Conservation (phyloP, 2,888 invertebrate species). For the Athetis lepigone region DNA sequence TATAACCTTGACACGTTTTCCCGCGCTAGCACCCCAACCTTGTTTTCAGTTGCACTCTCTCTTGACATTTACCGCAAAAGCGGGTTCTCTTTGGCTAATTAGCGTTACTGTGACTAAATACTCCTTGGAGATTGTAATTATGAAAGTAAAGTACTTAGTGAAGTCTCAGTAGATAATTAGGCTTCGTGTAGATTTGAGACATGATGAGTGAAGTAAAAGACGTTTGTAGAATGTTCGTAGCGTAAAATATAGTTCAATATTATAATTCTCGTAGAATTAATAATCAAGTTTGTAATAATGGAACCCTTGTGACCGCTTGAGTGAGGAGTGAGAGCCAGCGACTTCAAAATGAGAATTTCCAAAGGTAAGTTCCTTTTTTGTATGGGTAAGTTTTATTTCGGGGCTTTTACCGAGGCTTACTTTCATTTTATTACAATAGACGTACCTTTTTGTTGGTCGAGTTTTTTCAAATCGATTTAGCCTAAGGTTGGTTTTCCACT, state of each 20-base stretch:
- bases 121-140: slow-evolving; percentile 43
- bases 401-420: slow-evolving; percentile 32
- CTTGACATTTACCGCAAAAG: slow-evolving; percentile 85
- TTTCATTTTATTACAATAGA: slow-evolving; percentile 28
- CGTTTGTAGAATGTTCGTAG: slow-evolving; percentile 50
- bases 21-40: slow-evolving; percentile 86
- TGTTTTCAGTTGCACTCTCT: slow-evolving; percentile 86
- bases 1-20: slow-evolving; percentile 89
- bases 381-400: slow-evolving; percentile 23
- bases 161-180: slow-evolving; percentile 34
- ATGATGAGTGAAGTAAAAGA: slow-evolving; percentile 50
- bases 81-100: slow-evolving; percentile 77
- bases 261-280: slow-evolving; percentile 44
- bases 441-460: slow-evolving; percentile 35
- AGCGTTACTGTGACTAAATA: slow-evolving; percentile 61
- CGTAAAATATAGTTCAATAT: slow-evolving; percentile 47
- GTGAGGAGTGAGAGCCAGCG: slow-evolving; percentile 67
- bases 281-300: slow-evolving; percentile 67
- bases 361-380: slow-evolving; percentile 74
- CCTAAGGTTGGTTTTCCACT: neutral
- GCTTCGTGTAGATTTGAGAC: slow-evolving; percentile 27
- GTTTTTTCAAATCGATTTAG: slow-evolving; percentile 25
- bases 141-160: slow-evolving; percentile 27
- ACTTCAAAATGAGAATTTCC: slow-evolving; percentile 80
- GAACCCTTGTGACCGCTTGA: slow-evolving; percentile 75